Conservation (phyloP, 1,140 invertebrate genomes). For the Drosophila mayri region DNA sequence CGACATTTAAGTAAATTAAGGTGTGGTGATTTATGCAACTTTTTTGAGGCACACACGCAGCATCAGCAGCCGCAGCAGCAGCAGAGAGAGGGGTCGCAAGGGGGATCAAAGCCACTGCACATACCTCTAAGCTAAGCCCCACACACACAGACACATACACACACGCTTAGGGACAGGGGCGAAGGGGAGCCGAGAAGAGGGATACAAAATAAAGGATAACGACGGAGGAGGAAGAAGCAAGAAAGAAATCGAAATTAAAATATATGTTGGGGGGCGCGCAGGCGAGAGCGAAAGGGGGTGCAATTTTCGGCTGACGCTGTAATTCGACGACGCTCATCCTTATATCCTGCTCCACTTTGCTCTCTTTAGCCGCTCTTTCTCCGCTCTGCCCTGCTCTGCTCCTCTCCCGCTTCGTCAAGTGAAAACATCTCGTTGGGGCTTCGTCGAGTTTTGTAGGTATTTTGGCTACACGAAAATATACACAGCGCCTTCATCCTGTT, state of each 20-base stretch:
- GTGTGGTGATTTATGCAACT: slow-evolving; percentile 85
- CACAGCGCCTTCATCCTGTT: slow-evolving; percentile 68
- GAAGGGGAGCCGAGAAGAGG: slow-evolving; percentile 32
- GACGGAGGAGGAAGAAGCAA: slow-evolving; percentile 74
- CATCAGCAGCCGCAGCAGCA: slow-evolving; percentile 24
- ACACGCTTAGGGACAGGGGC: slow-evolving; percentile 1
- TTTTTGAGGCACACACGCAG: slow-evolving; percentile 65
- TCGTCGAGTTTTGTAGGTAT: slow-evolving; percentile 82
- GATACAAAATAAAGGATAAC: slow-evolving; percentile 79
- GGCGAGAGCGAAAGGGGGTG: slow-evolving; percentile 33
- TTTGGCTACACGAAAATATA: slow-evolving; percentile 72
- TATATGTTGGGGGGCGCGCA: slow-evolving; percentile 60
- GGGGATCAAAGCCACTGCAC: slow-evolving; percentile 51
- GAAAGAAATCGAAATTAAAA: slow-evolving; percentile 84
- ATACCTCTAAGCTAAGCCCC: slow-evolving; percentile 59
- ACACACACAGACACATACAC: slow-evolving; percentile 26
- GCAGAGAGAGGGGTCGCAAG: slow-evolving; percentile 10
- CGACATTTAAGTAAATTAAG: slow-evolving; percentile 82
- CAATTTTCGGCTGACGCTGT: slow-evolving; percentile 80
- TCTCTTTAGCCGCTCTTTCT: slow-evolving; percentile 39
- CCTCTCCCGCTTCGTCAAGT: slow-evolving; percentile 67
- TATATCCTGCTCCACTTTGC: slow-evolving; percentile 51
- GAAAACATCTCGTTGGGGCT: slow-evolving; percentile 74
- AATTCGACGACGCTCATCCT: slow-evolving; percentile 71
- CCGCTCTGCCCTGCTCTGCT: slow-evolving; percentile 15